Evolutionary conservation across 2,113 vertebrate species (phyloP), one percentile per base, ranked within the genome.

Genomic region (Saguinus imperator): DNA sequence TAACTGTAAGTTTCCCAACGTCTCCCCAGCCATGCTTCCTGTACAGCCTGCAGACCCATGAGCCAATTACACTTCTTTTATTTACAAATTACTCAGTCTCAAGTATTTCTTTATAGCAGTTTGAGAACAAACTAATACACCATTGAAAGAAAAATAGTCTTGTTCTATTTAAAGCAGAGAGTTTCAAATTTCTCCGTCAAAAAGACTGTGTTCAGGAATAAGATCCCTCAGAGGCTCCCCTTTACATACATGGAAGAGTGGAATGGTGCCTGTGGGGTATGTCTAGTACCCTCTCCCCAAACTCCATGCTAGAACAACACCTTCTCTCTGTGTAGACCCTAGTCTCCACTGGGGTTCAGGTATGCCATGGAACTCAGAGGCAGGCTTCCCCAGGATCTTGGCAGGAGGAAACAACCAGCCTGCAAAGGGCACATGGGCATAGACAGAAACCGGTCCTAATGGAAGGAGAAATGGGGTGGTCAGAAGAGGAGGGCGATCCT

Each of bases 361-460:
- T 6, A 5, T 0, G 45, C 13, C n/a, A 45, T 20, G 5, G 23
- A 17, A n/a, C 5, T 17, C 40, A 20, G 12, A 17, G 27, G 3
- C 21, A 9, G 17, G 37, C 70, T 66, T n/a, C 25, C 64, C 20
- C 17, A 29, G 75, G 75, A 68, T 79, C 55, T 43, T 45, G 66
- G 12, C 89, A 37, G 21, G 32, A 73, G 45, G 64, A 75, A 72
- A 5, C 11, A 20, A 80, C 13, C 43, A 16, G 8, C 66, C 17
- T 17, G 12, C 6, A 9, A 35, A 20, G 17, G n/a, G 35, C 27
- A 20, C 13, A 6, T 81, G 55, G n/a, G 37, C 66, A 70, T 5
- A 23, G 75, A 18, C 2, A 87, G 94, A 81, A 68, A 50, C 7
- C 16, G 18, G 11, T 55, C 25, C 48, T 8, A 12, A 21, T 45